Base-by-base conservation (phyloP, 2,888 invertebrate genomes). In the Macroteleia sp. region DNA sequence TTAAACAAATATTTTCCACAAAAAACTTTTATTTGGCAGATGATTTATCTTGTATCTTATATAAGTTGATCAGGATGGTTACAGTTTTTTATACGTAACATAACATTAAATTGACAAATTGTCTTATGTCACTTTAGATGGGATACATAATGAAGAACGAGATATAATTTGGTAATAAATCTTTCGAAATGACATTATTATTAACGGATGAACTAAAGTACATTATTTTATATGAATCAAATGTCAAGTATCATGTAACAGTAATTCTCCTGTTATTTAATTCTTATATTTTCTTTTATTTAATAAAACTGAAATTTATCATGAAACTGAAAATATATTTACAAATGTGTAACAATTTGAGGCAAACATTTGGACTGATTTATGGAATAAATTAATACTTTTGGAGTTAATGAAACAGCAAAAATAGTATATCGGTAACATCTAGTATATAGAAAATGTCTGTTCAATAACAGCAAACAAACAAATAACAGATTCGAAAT, bases 81-180 rank as follows among this genome's bases (percentile, higher is more conserved):
- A 61, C 48, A 25, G 22, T n/a, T 22, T 46, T 46, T 46, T 10
- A 22, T 16, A 12, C 16, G 20, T 36, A 14, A 22, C 36, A 12
- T 22, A 54, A 54, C 22, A 22, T 14, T 34, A 12, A 36, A 54
- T 36, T 54, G 54, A 54, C 54, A 54, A 61, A 61, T 61, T 25
- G 48, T 46, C 46, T 61, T 48, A n/a, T 12, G 61, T 36, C 61
- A 36, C 25, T 22, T 61, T 25, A n/a, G 22, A 61, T 14, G 28
- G n/a, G 10, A 28, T 50, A 50, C 20, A 41, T 30, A 61, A 39
- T 34, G 19, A 22, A 28, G 39, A 64, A 28, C 3, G n/a, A 41
- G 32, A 41, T 30, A 52, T 39, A 41, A 52, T 30, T 64, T 19
- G 14, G 10, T 17, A 42, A 64, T 64, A 50, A 52, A 64, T 64